These are phyloP conservation scores for Mus musculus DNA, from an alignment of 2,113 vertebrate genomes.

Conservation along the genomic window GRCm39 chr8:5119001-5119500, in stretches of 20 bases:
- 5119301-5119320: no score
- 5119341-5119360: no score
- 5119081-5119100: constrained; percentile 31
- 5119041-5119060: not conserved
- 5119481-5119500: constrained; percentile 55
- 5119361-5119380: no score
- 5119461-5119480: constrained; percentile 35
- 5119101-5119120: constrained; percentile 50
- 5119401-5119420: constrained; percentile 39
- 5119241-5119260: no score
- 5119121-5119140: not conserved
- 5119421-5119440: constrained; percentile 68
- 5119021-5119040: not conserved
- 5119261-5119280: no score
- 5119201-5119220: constrained; percentile 2
- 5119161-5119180: not conserved
- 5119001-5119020: not conserved
- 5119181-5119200: not conserved
- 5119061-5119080: constrained; percentile 30
- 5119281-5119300: no score
- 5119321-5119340: no score
- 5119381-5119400: not conserved
- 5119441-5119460: not conserved
- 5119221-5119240: constrained; percentile 28
- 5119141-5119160: not conserved